Evolutionary conservation across 2,797 vertebrate genomes (phyloP).

Genomic region (Helostoma temminkii): DNA sequence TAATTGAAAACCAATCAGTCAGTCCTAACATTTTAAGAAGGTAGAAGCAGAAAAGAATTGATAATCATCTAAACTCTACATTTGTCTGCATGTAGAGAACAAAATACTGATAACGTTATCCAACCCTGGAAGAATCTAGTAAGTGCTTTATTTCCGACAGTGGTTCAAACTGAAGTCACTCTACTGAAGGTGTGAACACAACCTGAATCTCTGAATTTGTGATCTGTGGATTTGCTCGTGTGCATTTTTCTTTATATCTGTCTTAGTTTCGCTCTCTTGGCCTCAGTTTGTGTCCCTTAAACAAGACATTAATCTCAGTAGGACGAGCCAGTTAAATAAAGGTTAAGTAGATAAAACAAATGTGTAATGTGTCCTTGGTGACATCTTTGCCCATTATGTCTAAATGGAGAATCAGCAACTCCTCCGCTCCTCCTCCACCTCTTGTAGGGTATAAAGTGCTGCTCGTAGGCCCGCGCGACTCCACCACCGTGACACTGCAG

Average conservation of each 20-base stretch:
- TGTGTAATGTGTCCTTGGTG: conserved; percentile 70
- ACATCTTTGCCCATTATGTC: conserved; percentile 68
- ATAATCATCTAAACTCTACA: background rate
- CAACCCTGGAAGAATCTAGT: background rate
- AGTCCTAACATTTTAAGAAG: background rate
- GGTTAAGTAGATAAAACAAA: conserved; percentile 76
- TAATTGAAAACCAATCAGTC: background rate
- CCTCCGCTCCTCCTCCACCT: conserved; percentile 19
- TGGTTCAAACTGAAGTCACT: background rate
- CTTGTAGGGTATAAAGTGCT: conserved; percentile 19
- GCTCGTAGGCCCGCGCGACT: conserved; percentile 18
- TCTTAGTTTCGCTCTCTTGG: conserved; percentile 34
- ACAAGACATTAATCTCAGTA: conserved; percentile 65
- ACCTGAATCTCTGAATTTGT: background rate
- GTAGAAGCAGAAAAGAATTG: background rate
- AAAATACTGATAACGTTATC: background rate
- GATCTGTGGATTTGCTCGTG: conserved; percentile 11
- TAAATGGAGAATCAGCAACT: conserved; percentile 69
- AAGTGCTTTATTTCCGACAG: background rate
- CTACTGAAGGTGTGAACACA: background rate
- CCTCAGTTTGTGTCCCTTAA: conserved; percentile 54
- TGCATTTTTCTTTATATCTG: conserved; percentile 24
- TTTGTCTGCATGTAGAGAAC: background rate
- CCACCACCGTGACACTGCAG: conserved; percentile 15
- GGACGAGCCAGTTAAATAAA: conserved; percentile 71